These are phyloP conservation scores for Butorides virescens DNA, from an alignment of 2,113 vertebrate genomes.

Conservation along the genomic window DNA sequence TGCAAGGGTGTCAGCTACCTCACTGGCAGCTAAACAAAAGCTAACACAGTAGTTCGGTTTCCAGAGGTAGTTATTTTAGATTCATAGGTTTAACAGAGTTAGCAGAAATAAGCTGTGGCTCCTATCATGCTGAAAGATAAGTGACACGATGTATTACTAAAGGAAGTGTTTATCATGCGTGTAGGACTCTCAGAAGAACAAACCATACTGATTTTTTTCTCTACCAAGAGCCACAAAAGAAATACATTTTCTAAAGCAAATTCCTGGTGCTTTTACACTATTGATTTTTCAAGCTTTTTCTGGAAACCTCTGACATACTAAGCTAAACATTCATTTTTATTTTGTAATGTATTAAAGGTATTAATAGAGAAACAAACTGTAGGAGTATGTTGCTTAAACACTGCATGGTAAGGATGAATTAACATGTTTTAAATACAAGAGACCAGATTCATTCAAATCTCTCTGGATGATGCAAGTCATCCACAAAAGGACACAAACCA, in stretches of 20 bases:
- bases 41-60: slow-evolving; percentile 61
- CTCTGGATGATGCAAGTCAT: background rate
- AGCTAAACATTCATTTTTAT: slow-evolving; percentile 24
- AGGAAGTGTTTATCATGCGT: slow-evolving; percentile 41
- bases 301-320: slow-evolving; percentile 22
- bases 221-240: background rate
- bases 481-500: background rate
- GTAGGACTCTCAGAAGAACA: background rate
- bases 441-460: background rate
- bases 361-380: slow-evolving; percentile 34
- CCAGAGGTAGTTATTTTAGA: slow-evolving; percentile 21
- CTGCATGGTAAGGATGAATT: background rate
- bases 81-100: slow-evolving; percentile 52
- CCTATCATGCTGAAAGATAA: slow-evolving; percentile 63
- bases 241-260: slow-evolving; percentile 27
- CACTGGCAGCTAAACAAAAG: background rate
- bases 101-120: slow-evolving; percentile 68
- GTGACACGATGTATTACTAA: slow-evolving; percentile 6
- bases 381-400: slow-evolving; percentile 39
- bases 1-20: background rate
- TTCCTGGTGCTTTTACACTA: background rate
- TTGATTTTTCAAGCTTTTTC: slow-evolving; percentile 39
- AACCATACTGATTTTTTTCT: background rate
- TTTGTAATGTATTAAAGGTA: slow-evolving; percentile 15
- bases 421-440: slow-evolving; percentile 8